Base-by-base conservation (phyloP, 2,888 invertebrate genomes). In the Lordiphosa andalusiaca region DNA sequence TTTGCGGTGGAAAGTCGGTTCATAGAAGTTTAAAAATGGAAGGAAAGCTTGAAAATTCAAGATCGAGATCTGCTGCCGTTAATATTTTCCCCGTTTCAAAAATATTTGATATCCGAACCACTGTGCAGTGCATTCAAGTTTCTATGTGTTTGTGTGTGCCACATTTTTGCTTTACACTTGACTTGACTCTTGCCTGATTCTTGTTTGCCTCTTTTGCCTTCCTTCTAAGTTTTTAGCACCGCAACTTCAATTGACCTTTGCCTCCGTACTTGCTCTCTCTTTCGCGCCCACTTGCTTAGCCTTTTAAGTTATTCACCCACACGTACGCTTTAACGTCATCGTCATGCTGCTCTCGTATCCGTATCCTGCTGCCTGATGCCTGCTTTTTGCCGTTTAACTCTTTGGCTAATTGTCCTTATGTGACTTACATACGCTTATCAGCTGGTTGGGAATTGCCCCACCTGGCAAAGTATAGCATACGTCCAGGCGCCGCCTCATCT, bases 321-420 rank as follows among this genome's bases (percentile, higher is more conserved):
- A 72, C 67, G 69, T 72, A 63, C 62, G 63, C 53, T 55, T 62
- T 46, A 56, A 52, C 61, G 61, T 67, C 67, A 67, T 67, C 59
- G 54, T 50, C 64, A 62, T 61, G 62, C 62, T 61, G 62, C 62
- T 16, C 38, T 25, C 9, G 13, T 42, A 25, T 47, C 44, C 36
- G 12, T 52, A 33, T 44, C 41, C 49, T 39, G 23, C 25, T 23
- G 33, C 44, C 35, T 41, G 52, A 35, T 48, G 53, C 46, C 46
- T 57, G 46, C 46, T 49, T 54, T 64, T 68, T 57, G 56, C 53
- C 52, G 73, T 84, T 84, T 67, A 80, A 74, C 67, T 70, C 69
- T 71, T 66, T 82, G 78, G 80, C 86, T 86, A 86, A 86, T 86
- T 86, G 85, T 85, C 68, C 74, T 80, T 86, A 71, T 86, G 83